Evolutionary conservation across 2,797 vertebrate genomes (phyloP).

Genomic region (Chelmon rostratus): DNA sequence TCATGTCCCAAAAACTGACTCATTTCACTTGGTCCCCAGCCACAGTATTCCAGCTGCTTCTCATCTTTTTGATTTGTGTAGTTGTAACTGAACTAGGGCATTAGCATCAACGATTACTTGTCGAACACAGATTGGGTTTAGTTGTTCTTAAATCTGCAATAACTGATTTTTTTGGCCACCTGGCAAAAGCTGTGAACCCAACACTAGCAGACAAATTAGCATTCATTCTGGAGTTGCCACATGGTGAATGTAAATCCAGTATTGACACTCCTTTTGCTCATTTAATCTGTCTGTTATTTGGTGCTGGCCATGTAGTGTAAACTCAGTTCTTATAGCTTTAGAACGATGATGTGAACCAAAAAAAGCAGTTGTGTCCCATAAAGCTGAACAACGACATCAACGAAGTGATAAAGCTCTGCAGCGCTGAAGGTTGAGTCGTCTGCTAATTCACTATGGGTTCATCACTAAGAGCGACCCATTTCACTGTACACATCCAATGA

Average conservation of each 20-base stretch:
- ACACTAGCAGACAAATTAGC: not conserved
- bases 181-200: not conserved
- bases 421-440: not conserved
- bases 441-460: not conserved
- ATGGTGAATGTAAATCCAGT: too few relatives aligned
- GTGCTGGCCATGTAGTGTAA: not conserved
- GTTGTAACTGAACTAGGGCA: not conserved
- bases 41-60: not conserved
- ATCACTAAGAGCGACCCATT: not conserved
- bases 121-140: not conserved
- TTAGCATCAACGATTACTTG: not conserved
- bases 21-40: not conserved
- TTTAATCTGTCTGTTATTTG: not conserved
- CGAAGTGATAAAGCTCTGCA: not conserved
- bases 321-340: not conserved
- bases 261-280: rapidly evolving
- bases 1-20: constrained; percentile 6
- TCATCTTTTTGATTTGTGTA: constrained; percentile 1
- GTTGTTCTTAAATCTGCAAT: not conserved
- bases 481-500: not conserved
- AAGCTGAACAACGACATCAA: not conserved
- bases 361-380: not conserved
- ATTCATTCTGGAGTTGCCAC: too few relatives aligned
- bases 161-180: not conserved
- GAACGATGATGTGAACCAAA: not conserved